phyloP scores from a whole-genome alignment of 2,113 vertebrate genomes.

The Neopipo cinnamomea region DNA sequence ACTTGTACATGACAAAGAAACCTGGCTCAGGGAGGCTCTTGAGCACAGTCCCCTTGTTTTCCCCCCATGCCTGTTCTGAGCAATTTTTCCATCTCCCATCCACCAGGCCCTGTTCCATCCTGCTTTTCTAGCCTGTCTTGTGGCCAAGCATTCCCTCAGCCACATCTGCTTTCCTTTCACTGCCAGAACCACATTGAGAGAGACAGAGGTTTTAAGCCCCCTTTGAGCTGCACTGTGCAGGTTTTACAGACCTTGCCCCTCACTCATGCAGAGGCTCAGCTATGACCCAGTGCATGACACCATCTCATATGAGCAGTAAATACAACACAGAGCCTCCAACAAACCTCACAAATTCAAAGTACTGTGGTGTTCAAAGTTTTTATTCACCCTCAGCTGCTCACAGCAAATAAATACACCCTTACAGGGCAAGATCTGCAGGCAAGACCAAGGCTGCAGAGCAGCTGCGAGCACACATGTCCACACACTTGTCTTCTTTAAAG shows the following conservation, averaged over 20 bases:
- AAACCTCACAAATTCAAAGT: background rate
- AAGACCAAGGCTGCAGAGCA: background rate
- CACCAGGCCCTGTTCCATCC: background rate
- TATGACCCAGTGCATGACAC: rapidly evolving
- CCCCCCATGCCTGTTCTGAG: background rate
- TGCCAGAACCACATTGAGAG: rapidly evolving
- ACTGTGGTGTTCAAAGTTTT: rapidly evolving
- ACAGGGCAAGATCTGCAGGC: rapidly evolving
- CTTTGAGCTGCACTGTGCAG: background rate
- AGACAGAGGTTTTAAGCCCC: background rate
- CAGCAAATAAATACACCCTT: background rate
- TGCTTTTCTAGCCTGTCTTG: rapidly evolving
- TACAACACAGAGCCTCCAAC: rapidly evolving
- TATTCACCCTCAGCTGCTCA: background rate
- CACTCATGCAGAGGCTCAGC: background rate
- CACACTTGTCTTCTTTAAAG: rapidly evolving
- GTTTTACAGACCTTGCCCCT: background rate
- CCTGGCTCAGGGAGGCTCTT: background rate
- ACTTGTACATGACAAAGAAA: background rate
- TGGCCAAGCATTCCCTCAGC: background rate
- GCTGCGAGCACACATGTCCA: rapidly evolving
- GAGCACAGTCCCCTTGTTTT: rapidly evolving
- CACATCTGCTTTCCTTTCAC: rapidly evolving
- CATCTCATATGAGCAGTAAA: rapidly evolving
- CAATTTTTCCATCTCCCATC: background rate